These are phyloP conservation scores for Lumbricus terrestris DNA, from an alignment of 2,888 invertebrate genomes.

Conservation along the genomic window DNA sequence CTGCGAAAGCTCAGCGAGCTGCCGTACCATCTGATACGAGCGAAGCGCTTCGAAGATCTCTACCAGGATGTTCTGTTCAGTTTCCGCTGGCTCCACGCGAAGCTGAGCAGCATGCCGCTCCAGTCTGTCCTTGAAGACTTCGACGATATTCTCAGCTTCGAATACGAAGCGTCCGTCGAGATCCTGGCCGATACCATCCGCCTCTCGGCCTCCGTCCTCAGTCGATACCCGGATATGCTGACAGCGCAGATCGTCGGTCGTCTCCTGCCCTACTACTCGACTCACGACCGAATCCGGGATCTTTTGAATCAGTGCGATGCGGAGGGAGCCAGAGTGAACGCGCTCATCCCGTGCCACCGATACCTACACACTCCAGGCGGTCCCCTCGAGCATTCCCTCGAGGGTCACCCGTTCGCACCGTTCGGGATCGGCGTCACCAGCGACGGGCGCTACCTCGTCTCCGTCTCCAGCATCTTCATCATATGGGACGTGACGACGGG, in stretches of 20 bases:
- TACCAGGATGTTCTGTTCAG: constrained; percentile 91
- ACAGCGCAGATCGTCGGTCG: constrained; percentile 90
- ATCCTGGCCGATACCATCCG: constrained; percentile 63
- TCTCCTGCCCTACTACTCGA: constrained; percentile 88
- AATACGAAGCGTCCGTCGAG: constrained; percentile 49
- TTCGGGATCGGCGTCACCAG: constrained; percentile 57
- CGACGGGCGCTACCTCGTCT: constrained; percentile 72
- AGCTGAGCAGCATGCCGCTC: constrained; percentile 88
- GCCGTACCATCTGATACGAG: constrained; percentile 88
- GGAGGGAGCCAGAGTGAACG: constrained; percentile 67
- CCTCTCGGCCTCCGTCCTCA: constrained; percentile 88
- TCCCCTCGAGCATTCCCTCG: constrained; percentile 93
- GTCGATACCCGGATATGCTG: constrained; percentile 91
- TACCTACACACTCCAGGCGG: constrained; percentile 98
- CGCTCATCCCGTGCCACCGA: constrained; percentile 87
- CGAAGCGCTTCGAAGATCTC: constrained; percentile 84
- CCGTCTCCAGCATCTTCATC: constrained; percentile 92
- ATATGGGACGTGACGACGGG: constrained; percentile 96
- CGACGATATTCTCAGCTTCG: constrained; percentile 73
- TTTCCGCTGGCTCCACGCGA: constrained; percentile 95
- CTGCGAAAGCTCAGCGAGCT: constrained; percentile 87
- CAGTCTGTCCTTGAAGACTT: constrained; percentile 83
- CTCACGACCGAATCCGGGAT: constrained; percentile 76
- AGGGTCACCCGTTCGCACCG: constrained; percentile 92
- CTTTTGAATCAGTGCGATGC: constrained; percentile 86